Evolutionary conservation across 2,113 vertebrate species (phyloP).

Genomic region (Carollia perspicillata): DNA sequence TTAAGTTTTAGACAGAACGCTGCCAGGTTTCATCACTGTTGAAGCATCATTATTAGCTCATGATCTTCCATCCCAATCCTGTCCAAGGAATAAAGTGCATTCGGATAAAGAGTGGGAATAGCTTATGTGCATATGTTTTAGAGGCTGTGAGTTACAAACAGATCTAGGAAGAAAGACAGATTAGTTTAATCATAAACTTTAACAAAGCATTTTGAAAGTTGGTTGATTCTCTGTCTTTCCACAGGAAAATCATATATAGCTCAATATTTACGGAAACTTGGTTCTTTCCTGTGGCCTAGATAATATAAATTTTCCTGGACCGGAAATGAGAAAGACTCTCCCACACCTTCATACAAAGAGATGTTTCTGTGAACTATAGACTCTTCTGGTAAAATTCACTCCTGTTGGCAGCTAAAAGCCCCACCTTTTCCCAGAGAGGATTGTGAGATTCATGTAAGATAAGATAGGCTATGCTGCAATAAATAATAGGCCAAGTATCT

Average conservation of each 20-base stretch:
- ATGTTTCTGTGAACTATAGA: not conserved
- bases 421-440: not conserved
- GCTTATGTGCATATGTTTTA: not conserved
- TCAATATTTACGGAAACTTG: not conserved
- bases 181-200: not conserved
- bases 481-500: not conserved
- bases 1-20: not conserved
- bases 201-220: not conserved
- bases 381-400: not conserved
- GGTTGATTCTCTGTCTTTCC: not conserved
- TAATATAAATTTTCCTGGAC: not conserved
- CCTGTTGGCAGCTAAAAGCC: not conserved
- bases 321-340: not conserved
- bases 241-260: not conserved
- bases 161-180: not conserved
- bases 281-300: not conserved
- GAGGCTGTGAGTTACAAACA: not conserved
- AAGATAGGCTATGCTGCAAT: not conserved
- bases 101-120: not conserved
- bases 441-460: not conserved
- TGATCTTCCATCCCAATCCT: not conserved
- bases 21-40: conserved; percentile 1
- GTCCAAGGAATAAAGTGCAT: not conserved
- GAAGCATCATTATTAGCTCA: not conserved
- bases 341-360: not conserved